A percentile compares a stretch with the other conserved stretches of the same genome.
Conservation (phyloP, 30 jellyfish, hydroid and myxozoan genomes). For the Calvadosia cruxmelitensis region DNA sequence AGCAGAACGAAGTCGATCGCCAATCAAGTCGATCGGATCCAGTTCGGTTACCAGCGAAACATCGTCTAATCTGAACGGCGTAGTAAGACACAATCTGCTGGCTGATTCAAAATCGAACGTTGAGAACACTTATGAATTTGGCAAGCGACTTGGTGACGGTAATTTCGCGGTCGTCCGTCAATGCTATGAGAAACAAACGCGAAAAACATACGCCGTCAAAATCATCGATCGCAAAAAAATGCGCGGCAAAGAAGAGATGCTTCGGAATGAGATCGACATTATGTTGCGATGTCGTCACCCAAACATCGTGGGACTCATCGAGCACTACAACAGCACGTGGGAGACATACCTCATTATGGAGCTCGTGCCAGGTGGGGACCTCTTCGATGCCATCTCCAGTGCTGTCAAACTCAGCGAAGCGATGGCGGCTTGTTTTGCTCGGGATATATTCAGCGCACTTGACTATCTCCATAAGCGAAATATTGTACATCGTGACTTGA, state of each 20-base stretch:
- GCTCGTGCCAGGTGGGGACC: conserved; percentile 85
- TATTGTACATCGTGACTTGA: conserved; percentile 83
- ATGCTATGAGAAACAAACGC: conserved; percentile 44
- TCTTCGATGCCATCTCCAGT: conserved; percentile 74
- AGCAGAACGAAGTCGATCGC: not conserved
- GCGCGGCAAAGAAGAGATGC: conserved; percentile 70
- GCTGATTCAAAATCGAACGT: conserved; percentile 29
- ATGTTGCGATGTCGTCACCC: conserved; percentile 68
- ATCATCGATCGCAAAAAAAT: conserved; percentile 71
- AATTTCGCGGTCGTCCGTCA: conserved; percentile 92
- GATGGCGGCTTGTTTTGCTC: conserved; percentile 60
- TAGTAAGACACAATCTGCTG: not conserved
- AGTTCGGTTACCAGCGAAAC: not conserved
- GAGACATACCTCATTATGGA: conserved; percentile 86
- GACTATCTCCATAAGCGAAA: conserved; percentile 72
- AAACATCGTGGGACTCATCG: conserved; percentile 63
- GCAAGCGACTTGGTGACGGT: conserved; percentile 84
- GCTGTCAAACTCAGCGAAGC: conserved; percentile 64
- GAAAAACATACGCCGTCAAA: conserved; percentile 61
- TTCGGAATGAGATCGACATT: conserved; percentile 72
- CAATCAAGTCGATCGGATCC: not conserved
- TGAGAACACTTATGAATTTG: conserved; percentile 46
- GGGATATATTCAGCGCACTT: conserved; percentile 78
- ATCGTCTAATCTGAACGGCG: not conserved
- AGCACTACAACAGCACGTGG: conserved; percentile 47